phyloP scores from a whole-genome alignment of 1,140 invertebrate species.

The Eciton burchellii region DNA sequence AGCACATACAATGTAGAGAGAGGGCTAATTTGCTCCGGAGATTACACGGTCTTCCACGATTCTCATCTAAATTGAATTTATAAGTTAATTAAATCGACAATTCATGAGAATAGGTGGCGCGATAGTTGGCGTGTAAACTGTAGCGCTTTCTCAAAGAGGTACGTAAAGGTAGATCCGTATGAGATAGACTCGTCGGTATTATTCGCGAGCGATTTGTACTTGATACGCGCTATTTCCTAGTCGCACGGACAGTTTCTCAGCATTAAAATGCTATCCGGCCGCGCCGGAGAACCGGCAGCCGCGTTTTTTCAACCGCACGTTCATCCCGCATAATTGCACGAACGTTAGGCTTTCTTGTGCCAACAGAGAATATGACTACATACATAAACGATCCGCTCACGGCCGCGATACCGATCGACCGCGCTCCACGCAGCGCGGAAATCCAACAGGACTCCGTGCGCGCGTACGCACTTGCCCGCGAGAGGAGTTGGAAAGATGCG shows the following conservation, averaged over 20 bases:
- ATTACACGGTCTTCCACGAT: no score
- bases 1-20: no score
- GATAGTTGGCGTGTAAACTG: constrained; percentile 17
- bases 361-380: constrained; percentile 33
- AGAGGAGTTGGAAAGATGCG: constrained; percentile 43
- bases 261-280: constrained; percentile 72
- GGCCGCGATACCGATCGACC: constrained; percentile 38
- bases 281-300: constrained; percentile 38
- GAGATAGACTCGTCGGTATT: constrained; percentile 10
- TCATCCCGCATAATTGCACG: constrained; percentile 41
- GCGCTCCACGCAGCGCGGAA: constrained; percentile 32
- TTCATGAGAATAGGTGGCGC: neutral
- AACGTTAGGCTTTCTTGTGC: constrained; percentile 23
- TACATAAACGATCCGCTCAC: constrained; percentile 8
- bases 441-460: constrained; percentile 5
- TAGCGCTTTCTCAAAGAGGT: constrained; percentile 13
- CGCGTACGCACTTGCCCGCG: neutral
- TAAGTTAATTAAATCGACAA: neutral
- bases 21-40: no score
- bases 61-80: no score
- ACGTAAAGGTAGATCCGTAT: constrained; percentile 16
- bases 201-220: constrained; percentile 32
- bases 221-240: constrained; percentile 52
- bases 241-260: constrained; percentile 73
- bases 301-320: constrained; percentile 45